Conservation (phyloP, 2,113 vertebrate species). For the Trichechus manatus region DNA sequence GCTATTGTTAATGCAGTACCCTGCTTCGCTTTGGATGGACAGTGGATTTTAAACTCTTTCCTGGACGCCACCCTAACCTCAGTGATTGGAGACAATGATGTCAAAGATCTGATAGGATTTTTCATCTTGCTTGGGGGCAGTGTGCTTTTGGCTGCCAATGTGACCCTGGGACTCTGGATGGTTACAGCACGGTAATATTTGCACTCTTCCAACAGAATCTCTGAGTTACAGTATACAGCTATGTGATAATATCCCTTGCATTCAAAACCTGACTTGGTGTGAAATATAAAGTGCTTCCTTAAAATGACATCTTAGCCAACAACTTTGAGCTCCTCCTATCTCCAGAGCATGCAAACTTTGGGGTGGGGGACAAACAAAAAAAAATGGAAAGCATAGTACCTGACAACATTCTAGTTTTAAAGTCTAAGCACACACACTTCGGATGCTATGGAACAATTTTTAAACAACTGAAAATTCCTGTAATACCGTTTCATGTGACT, state of each 20-base stretch:
- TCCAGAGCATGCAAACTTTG: conserved; percentile 56
- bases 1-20: conserved; percentile 98
- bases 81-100: conserved; percentile 93
- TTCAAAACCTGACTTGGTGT: conserved; percentile 73
- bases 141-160: conserved; percentile 96
- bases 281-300: conserved; percentile 82
- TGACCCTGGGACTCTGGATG: conserved; percentile 98
- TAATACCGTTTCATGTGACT: conserved; percentile 57
- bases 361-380: neutral
- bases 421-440: conserved; percentile 50
- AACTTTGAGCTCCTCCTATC: conserved; percentile 65
- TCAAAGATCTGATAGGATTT: conserved; percentile 95
- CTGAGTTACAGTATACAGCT: conserved; percentile 69
- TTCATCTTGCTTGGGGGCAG: conserved; percentile 97
- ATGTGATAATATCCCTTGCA: conserved; percentile 64
- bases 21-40: conserved; percentile 98
- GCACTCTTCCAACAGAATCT: conserved; percentile 2
- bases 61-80: conserved; percentile 95
- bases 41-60: conserved; percentile 98
- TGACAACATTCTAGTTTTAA: conserved; percentile 61
- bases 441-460: conserved; percentile 61
- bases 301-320: conserved; percentile 69
- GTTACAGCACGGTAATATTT: conserved; percentile 94
- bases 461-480: conserved; percentile 62
- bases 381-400: conserved; percentile 37